Conservation (phyloP, 2,113 vertebrate species). For the Pterocles burchelli region DNA sequence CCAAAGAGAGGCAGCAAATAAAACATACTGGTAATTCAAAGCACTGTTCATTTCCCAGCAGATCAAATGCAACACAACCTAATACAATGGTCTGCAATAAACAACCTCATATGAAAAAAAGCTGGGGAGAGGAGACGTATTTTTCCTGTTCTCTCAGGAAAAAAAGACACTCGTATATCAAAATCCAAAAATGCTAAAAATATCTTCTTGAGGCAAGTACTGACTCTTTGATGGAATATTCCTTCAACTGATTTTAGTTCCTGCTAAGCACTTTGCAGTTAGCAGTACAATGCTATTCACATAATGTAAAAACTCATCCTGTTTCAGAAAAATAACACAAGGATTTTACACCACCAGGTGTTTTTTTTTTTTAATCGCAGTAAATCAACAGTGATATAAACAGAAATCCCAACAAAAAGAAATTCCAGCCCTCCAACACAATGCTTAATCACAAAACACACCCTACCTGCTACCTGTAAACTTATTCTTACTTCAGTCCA, state of each 20-base stretch:
- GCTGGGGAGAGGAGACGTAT: neutral
- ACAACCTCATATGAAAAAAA: neutral
- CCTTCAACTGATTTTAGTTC: neutral
- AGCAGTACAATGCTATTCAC: neutral
- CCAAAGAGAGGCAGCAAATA: neutral
- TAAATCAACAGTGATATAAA: constrained; percentile 31
- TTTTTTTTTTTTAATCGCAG: neutral
- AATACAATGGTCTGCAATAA: constrained; percentile 1
- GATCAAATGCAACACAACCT: constrained; percentile 9
- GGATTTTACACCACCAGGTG: neutral
- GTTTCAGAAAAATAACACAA: constrained; percentile 19
- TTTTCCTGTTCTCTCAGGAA: constrained; percentile 32
- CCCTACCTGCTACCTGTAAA: neutral
- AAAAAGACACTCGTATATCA: neutral
- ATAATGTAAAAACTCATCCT: neutral
- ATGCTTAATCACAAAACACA: neutral
- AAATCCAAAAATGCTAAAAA: constrained; percentile 29
- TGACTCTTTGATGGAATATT: neutral
- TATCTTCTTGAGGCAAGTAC: neutral
- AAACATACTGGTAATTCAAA: neutral
- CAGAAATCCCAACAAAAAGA: neutral
- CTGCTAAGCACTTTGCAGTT: neutral
- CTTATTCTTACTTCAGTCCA: neutral
- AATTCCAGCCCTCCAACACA: neutral
- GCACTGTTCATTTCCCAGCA: neutral